Evolutionary conservation across 2,113 vertebrate genomes (phyloP).

Genomic region (Bubalus kerabau): DNA sequence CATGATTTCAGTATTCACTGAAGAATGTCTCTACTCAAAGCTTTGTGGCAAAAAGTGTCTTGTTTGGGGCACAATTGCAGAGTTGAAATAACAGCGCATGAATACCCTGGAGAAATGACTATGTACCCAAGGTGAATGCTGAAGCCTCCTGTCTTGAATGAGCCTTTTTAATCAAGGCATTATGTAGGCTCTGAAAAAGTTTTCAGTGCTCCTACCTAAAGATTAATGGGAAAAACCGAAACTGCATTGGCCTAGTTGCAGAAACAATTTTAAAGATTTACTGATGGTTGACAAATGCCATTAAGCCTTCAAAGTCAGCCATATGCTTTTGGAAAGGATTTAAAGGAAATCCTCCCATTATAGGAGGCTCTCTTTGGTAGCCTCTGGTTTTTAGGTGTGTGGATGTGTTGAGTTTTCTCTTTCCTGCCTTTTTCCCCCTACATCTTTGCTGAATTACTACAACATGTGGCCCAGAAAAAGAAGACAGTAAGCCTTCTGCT

Average conservation of each 20-base stretch:
- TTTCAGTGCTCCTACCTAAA: constrained; percentile 65
- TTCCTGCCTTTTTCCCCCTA: not conserved
- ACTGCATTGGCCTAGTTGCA: constrained; percentile 78
- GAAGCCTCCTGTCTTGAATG: constrained; percentile 67
- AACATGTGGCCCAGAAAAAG: not conserved
- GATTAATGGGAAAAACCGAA: constrained; percentile 79
- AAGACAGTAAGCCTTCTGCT: not conserved
- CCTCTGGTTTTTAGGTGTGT: constrained; percentile 14
- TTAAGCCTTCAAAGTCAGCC: constrained; percentile 83
- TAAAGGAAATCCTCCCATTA: constrained; percentile 65
- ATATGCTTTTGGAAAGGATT: constrained; percentile 80
- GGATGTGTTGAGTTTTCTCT: not conserved
- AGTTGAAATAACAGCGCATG: constrained; percentile 83
- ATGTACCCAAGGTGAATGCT: constrained; percentile 75
- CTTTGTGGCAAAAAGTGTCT: constrained; percentile 77
- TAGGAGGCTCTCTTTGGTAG: constrained; percentile 29
- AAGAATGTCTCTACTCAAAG: constrained; percentile 72
- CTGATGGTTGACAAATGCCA: constrained; percentile 83
- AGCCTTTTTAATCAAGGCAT: constrained; percentile 76
- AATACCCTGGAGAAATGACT: constrained; percentile 76
- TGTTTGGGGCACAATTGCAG: constrained; percentile 81
- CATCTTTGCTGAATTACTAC: constrained; percentile 32
- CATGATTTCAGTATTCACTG: constrained; percentile 67
- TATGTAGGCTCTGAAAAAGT: constrained; percentile 70
- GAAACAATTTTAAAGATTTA: constrained; percentile 84